Conservation (phyloP, 2,888 invertebrate species). For the Furcula furcula region DNA sequence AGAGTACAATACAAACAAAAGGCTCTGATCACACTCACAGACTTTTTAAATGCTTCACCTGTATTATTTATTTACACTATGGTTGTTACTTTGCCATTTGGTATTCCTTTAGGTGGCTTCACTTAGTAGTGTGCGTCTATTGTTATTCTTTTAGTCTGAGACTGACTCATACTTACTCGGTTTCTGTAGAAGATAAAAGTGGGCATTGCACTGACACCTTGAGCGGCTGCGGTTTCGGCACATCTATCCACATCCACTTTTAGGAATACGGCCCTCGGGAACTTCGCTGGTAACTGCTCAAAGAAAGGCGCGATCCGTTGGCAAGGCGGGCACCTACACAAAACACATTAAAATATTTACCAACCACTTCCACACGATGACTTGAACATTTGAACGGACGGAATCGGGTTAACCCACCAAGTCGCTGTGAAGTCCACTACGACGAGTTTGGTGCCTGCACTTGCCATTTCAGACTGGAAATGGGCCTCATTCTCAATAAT, state of each 20-base stretch:
- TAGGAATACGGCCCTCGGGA: constrained; percentile 93
- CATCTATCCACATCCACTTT: constrained; percentile 98
- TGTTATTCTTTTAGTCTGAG: too few relatives aligned
- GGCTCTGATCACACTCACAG: too few relatives aligned
- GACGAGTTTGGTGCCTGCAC: constrained; percentile 92
- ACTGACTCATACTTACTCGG: constrained; percentile 71
- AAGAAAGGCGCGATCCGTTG: constrained; percentile 96
- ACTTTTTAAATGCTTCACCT: too few relatives aligned
- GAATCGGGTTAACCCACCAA: constrained; percentile 84
- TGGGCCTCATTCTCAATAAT: constrained; percentile 89
- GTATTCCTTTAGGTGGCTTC: too few relatives aligned
- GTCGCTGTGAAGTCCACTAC: constrained; percentile 97
- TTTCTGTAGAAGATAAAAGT: constrained; percentile 98
- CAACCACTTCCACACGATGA: constrained; percentile 44
- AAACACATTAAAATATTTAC: constrained; percentile 20
- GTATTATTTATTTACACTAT: too few relatives aligned
- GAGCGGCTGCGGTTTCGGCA: constrained; percentile 91
- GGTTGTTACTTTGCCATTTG: too few relatives aligned
- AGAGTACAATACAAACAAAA: too few relatives aligned
- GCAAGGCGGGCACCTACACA: constrained; percentile 96
- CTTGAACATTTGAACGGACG: constrained; percentile 49
- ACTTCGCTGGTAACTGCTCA: constrained; percentile 93
- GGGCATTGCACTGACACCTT: constrained; percentile 98
- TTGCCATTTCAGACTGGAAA: constrained; percentile 91
- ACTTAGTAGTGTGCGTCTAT: too few relatives aligned